These are phyloP conservation scores for Gandaritis pyraliata DNA, from an alignment of 2,888 invertebrate species.

Conservation along the genomic window DNA sequence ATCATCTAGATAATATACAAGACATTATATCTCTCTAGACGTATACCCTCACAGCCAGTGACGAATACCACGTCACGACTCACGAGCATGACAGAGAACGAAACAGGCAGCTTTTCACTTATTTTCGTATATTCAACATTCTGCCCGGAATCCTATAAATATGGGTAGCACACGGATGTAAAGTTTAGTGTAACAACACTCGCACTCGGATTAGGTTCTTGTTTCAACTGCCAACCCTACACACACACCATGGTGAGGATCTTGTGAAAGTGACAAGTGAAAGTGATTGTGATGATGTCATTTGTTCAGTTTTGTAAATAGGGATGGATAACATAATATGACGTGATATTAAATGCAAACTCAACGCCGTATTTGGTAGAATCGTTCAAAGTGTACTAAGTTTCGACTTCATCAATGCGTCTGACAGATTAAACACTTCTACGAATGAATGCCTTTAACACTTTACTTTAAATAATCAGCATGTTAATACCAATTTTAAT, in stretches of 20 bases:
- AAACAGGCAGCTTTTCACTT: constrained; percentile 73
- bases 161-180: constrained; percentile 73
- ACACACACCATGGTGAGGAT: constrained; percentile 75
- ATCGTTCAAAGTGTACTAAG: not conserved
- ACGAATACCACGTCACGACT: constrained; percentile 41
- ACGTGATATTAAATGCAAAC: not conserved
- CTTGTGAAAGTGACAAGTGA: constrained; percentile 40
- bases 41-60: constrained; percentile 26
- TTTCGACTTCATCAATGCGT: not conserved
- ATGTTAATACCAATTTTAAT: no score
- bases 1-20: no score
- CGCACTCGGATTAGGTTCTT: constrained; percentile 83
- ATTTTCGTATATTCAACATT: constrained; percentile 78
- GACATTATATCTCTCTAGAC: constrained; percentile 2
- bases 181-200: constrained; percentile 82
- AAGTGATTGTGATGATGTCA: constrained; percentile 44
- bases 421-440: not conserved
- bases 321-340: not conserved
- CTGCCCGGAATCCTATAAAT: constrained; percentile 79
- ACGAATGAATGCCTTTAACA: no score
- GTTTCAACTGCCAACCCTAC: constrained; percentile 74
- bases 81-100: constrained; percentile 61
- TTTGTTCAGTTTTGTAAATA: constrained; percentile 6
- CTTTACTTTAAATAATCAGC: no score
- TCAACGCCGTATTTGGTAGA: not conserved